These are phyloP conservation scores for Grammomys dolichurus DNA, from an alignment of 2,113 vertebrate species.

Conservation along the genomic window DNA sequence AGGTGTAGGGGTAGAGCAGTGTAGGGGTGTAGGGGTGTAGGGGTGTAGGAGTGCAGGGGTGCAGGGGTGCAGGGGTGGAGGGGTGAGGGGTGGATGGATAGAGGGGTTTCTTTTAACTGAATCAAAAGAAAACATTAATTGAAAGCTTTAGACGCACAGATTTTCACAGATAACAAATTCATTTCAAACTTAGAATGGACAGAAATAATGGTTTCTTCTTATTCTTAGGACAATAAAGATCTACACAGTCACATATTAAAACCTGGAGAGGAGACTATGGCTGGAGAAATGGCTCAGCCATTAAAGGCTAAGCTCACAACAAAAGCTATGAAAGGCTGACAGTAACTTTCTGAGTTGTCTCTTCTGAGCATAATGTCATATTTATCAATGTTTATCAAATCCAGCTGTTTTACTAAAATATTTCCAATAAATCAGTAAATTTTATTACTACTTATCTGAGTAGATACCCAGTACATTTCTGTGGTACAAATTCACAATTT, in stretches of 20 bases:
- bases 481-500: conserved; percentile 50
- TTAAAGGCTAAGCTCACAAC: background rate
- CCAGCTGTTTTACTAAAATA: background rate
- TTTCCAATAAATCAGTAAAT: background rate
- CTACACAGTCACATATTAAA: background rate
- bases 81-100: background rate
- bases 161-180: background rate
- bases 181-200: background rate
- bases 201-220: background rate
- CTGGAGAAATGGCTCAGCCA: background rate
- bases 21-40: too few species aligned
- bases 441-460: background rate
- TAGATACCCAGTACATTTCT: background rate
- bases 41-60: too few species aligned
- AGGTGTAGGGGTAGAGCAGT: background rate
- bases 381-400: background rate
- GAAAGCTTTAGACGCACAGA: background rate
- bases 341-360: background rate
- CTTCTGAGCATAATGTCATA: background rate
- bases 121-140: background rate
- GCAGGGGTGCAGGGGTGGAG: too few species aligned
- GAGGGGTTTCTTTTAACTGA: background rate
- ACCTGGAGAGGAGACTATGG: background rate
- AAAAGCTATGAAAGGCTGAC: background rate
- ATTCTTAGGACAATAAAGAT: background rate